Evolutionary conservation across 2,797 vertebrate species (phyloP).

Genomic region (Avahi laniger): DNA sequence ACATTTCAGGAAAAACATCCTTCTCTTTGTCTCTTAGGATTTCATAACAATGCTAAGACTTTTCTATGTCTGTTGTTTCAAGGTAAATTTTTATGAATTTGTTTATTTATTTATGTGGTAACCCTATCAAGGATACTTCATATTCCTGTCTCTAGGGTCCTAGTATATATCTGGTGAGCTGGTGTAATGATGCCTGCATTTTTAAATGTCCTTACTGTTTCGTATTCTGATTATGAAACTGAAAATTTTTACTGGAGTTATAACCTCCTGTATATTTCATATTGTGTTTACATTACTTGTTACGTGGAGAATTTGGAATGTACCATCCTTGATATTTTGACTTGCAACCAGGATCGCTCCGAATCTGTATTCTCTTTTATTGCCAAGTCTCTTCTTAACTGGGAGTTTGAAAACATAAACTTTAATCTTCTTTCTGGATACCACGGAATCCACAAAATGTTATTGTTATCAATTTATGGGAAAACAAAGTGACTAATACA

Average conservation of each 20-base stretch:
- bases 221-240: slow-evolving; percentile 37
- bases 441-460: slow-evolving; percentile 75
- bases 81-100: neutral
- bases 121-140: neutral
- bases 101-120: neutral
- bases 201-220: neutral
- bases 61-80: neutral
- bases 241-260: neutral
- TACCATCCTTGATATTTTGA: slow-evolving; percentile 21
- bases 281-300: neutral
- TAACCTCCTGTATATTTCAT: neutral
- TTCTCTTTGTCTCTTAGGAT: neutral
- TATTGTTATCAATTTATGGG: slow-evolving; percentile 75
- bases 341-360: neutral
- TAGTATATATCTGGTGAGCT: neutral
- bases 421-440: slow-evolving; percentile 46
- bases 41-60: neutral
- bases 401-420: slow-evolving; percentile 67
- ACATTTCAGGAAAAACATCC: neutral
- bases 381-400: slow-evolving; percentile 67
- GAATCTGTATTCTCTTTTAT: slow-evolving; percentile 61
- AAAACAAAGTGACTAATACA: slow-evolving; percentile 77
- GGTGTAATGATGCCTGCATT: neutral
- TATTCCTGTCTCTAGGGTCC: neutral
- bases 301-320: slow-evolving; percentile 18